Evolutionary conservation across 2,797 vertebrate genomes (phyloP).

Genomic region (Anguilla obscura): DNA sequence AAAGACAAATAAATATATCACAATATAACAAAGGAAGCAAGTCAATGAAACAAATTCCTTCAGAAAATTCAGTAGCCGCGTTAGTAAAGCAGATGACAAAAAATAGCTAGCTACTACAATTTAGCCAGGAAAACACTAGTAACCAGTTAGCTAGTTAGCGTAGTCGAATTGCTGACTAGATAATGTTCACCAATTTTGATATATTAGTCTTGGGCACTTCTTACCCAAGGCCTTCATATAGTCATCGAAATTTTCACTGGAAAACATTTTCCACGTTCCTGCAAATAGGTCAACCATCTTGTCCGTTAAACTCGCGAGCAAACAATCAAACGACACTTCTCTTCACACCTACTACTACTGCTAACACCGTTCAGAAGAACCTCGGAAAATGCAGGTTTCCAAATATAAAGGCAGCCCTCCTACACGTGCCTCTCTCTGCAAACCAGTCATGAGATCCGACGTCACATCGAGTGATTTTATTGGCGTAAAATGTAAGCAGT

Average conservation of each 20-base stretch:
- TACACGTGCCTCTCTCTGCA: conserved; percentile 37
- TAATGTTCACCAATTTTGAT: not conserved
- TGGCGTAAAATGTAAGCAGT: conserved; percentile 29
- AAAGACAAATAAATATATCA: not conserved
- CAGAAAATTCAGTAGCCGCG: not conserved
- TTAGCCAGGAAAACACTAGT: not conserved
- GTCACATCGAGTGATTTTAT: conserved; percentile 40
- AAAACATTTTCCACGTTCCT: conserved; percentile 83
- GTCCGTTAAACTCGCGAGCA: conserved; percentile 25
- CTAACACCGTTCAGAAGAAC: not conserved
- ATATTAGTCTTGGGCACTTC: conserved; percentile 44
- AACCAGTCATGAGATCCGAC: conserved; percentile 56
- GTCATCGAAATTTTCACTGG: conserved; percentile 87
- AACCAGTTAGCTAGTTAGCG: not conserved
- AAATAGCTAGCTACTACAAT: not conserved
- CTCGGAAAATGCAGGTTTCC: fast-evolving
- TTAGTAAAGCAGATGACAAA: too few relatives aligned
- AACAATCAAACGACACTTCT: not conserved
- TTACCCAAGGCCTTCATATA: conserved; percentile 91
- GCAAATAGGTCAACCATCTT: conserved; percentile 81
- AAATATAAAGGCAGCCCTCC: conserved; percentile 51
- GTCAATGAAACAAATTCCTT: not conserved
- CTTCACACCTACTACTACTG: not conserved
- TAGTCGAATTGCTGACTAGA: not conserved
- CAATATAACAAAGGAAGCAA: too few relatives aligned